Evolutionary conservation across 2,797 vertebrate genomes (phyloP).

Genomic region (Pangasius krempfi): DNA sequence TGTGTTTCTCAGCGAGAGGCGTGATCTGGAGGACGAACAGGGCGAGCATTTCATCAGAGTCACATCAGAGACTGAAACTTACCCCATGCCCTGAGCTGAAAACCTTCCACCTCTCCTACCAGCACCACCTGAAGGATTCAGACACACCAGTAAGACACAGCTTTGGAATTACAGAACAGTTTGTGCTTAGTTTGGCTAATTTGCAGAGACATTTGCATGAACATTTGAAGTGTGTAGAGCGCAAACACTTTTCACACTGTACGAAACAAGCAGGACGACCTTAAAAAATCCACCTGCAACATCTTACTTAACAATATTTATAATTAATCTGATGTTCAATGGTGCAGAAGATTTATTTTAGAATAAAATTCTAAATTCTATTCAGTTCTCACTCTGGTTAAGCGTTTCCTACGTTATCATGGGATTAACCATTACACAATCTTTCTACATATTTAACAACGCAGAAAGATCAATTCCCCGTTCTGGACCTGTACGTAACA

Average conservation of each 20-base stretch:
- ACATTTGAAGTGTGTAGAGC: background rate
- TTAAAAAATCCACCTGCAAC: background rate
- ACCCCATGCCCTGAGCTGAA: slow-evolving; percentile 99
- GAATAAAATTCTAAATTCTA: no score
- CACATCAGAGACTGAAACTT: slow-evolving; percentile 63
- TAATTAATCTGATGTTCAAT: background rate
- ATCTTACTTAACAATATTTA: background rate
- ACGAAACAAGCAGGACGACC: background rate
- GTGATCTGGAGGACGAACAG: slow-evolving; percentile 34
- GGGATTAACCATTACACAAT: background rate
- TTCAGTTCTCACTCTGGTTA: background rate
- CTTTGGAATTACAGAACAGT: background rate
- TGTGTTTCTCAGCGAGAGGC: background rate
- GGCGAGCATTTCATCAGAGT: background rate
- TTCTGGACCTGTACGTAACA: no score
- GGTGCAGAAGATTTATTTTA: background rate
- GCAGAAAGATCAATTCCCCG: no score
- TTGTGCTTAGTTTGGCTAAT: no score
- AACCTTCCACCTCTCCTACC: slow-evolving; percentile 94
- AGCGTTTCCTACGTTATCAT: background rate
- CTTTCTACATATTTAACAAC: no score
- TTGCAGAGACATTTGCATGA: background rate
- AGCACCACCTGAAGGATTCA: slow-evolving; percentile 74
- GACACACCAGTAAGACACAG: background rate
- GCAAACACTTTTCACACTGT: background rate